Evolutionary conservation across 2,797 vertebrate species (phyloP).

Genomic region (Chaunax sp.): DNA sequence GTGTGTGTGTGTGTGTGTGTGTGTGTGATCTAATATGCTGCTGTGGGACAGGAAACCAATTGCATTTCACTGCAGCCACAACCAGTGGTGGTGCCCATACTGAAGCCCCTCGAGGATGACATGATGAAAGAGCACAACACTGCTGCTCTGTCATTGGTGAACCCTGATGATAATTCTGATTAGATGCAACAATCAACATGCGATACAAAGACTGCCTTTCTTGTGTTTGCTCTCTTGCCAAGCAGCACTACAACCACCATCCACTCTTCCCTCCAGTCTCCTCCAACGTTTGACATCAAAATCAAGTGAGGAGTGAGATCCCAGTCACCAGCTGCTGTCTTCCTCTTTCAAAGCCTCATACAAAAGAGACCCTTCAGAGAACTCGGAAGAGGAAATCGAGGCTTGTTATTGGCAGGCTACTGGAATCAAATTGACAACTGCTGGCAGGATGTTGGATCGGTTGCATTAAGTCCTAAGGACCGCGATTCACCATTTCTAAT

Average conservation of each 20-base stretch:
- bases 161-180: constrained; percentile 12
- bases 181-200: background rate
- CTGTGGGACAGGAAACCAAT: constrained; percentile 62
- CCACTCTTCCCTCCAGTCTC: background rate
- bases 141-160: background rate
- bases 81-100: background rate
- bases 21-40: constrained; percentile 53
- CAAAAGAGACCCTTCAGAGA: constrained; percentile 9
- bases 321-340: constrained; percentile 20
- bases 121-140: constrained; percentile 4
- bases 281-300: constrained; percentile 23
- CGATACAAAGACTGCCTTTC: background rate
- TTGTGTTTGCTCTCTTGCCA: background rate
- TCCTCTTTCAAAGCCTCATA: constrained; percentile 32
- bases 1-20: no score
- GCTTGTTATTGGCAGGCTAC: constrained; percentile 40
- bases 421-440: constrained; percentile 35
- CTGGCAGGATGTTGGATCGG: constrained; percentile 34
- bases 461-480: constrained; percentile 20
- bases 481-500: background rate
- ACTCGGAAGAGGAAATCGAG: constrained; percentile 46
- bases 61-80: constrained; percentile 52
- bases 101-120: constrained; percentile 12
- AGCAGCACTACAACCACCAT: background rate
- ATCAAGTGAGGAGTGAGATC: constrained; percentile 10